A percentile compares a stretch with the other conserved stretches of the same genome.
phyloP scores from a whole-genome alignment of 2,113 vertebrate genomes.

The Hystrix cristata region DNA sequence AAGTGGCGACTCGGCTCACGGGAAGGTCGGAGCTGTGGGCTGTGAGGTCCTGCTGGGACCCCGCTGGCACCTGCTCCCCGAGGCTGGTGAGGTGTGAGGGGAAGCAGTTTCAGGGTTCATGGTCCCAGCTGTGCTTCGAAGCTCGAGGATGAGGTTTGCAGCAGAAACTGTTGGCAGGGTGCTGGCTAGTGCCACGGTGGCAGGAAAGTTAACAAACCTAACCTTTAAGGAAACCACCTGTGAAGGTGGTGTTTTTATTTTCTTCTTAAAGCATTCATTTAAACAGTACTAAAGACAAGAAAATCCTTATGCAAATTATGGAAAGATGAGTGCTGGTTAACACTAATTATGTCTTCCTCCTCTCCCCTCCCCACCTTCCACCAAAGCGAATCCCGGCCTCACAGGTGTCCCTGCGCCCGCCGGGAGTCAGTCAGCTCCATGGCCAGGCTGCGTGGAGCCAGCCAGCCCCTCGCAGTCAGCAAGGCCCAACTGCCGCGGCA shows the following conservation, averaged over 20 bases:
- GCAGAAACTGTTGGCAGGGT: background rate
- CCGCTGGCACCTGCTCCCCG: rapidly evolving
- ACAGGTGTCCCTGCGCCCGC: background rate
- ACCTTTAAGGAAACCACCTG: background rate
- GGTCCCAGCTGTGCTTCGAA: background rate
- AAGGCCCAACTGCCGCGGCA: background rate
- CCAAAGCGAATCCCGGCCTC: background rate
- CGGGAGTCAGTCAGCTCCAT: conserved; percentile 86
- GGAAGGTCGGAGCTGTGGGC: conserved; percentile 29
- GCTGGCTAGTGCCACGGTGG: background rate
- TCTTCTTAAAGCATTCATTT: conserved; percentile 39
- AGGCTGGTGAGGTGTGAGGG: background rate
- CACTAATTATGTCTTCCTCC: background rate
- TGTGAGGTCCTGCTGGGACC: rapidly evolving
- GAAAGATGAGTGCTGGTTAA: background rate
- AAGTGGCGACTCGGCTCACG: background rate
- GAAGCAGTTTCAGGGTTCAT: background rate
- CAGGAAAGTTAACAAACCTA: background rate
- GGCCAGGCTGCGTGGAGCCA: conserved; percentile 84
- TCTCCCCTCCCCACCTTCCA: background rate
- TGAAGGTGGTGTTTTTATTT: background rate
- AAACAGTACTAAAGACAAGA: background rate
- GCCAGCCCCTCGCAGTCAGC: conserved; percentile 85
- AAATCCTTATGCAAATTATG: background rate
- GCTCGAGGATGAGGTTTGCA: background rate